phyloP scores from a whole-genome alignment of 1,140 invertebrate species.

The Paramacrobiotus metropolitanus region DNA sequence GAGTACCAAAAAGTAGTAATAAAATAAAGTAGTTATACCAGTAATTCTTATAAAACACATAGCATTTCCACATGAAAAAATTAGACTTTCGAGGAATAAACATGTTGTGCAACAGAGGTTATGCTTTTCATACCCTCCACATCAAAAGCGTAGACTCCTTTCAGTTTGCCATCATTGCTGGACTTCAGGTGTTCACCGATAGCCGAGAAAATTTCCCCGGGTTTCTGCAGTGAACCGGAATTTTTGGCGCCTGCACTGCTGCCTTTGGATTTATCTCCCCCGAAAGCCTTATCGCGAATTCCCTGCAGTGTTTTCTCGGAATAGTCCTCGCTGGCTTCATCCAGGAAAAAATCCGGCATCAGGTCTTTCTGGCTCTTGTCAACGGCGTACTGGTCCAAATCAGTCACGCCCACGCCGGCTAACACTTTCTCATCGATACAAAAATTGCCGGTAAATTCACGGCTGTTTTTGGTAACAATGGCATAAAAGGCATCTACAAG shows the following conservation, averaged over 20 bases:
- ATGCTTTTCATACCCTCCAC: background rate
- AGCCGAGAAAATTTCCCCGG: conserved; percentile 5
- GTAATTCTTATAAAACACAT: no score
- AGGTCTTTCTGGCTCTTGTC: conserved; percentile 48
- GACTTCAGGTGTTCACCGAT: no score
- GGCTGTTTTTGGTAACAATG: conserved; percentile 53
- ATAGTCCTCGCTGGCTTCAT: conserved; percentile 26
- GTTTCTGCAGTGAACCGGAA: background rate
- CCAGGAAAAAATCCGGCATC: conserved; percentile 75
- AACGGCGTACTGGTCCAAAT: conserved; percentile 63
- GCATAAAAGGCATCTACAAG: conserved; percentile 65
- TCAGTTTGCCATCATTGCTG: background rate
- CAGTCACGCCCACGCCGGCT: conserved; percentile 45
- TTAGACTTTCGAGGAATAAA: no score
- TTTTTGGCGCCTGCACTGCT: background rate
- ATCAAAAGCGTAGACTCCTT: background rate
- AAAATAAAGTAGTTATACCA: background rate
- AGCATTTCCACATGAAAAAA: no score
- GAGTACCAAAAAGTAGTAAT: background rate
- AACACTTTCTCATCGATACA: conserved; percentile 79
- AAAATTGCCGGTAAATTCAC: conserved; percentile 63
- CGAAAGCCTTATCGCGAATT: background rate
- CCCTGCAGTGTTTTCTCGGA: background rate
- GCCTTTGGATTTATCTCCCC: background rate
- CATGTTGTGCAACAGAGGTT: no score